These are phyloP conservation scores for Camptogramma bilineatum DNA, from an alignment of 2,888 invertebrate genomes.

Conservation along the genomic window DNA sequence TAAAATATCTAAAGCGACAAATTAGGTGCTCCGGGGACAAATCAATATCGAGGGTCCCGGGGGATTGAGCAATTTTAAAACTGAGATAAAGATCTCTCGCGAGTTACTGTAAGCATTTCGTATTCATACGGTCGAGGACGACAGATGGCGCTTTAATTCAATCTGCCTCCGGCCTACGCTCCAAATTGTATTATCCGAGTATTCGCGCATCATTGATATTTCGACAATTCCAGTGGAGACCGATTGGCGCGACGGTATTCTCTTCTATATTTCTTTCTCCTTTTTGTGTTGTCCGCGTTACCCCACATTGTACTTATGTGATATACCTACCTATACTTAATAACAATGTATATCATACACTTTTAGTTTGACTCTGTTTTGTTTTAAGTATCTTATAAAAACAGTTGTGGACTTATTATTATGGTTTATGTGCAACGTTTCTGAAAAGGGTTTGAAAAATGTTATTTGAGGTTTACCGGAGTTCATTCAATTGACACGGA, in stretches of 20 bases:
- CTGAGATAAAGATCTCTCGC: constrained; percentile 82
- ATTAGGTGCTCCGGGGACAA: constrained; percentile 78
- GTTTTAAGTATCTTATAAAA: too few species aligned
- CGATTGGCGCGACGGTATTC: constrained; percentile 54
- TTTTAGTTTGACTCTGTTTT: not conserved
- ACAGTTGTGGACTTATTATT: not conserved
- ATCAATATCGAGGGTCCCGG: constrained; percentile 75
- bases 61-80: constrained; percentile 84
- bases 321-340: not conserved
- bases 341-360: not conserved
- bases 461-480: too few species aligned
- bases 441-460: too few species aligned
- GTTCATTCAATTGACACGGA: too few species aligned
- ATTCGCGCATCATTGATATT: constrained; percentile 86
- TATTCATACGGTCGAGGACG: constrained; percentile 82
- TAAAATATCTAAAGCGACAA: constrained; percentile 76
- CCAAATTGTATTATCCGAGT: constrained; percentile 82
- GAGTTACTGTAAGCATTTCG: constrained; percentile 79
- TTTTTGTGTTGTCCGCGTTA: constrained; percentile 50
- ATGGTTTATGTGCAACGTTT: too few species aligned
- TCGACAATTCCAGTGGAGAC: constrained; percentile 75
- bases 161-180: constrained; percentile 82
- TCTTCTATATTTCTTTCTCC: constrained; percentile 47
- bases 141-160: constrained; percentile 84
- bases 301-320: constrained; percentile 14